Evolutionary conservation across 2,888 invertebrate genomes (phyloP).

Genomic region (Rhabditoides inermis): DNA sequence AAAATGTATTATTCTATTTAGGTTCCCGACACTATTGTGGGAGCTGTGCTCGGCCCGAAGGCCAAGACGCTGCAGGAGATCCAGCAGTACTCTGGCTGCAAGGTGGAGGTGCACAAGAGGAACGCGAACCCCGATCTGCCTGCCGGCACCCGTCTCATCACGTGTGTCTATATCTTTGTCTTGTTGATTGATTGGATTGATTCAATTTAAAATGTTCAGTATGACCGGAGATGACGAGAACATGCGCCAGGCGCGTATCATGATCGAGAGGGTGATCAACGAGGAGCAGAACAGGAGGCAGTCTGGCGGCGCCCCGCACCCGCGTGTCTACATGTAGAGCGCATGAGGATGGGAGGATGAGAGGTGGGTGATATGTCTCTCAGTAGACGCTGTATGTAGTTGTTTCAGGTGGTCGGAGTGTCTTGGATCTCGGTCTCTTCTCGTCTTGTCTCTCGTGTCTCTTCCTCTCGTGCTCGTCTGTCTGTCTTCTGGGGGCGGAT

Average conservation of each 20-base stretch:
- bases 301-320: slow-evolving; percentile 6
- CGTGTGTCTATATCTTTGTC: slow-evolving; percentile 11
- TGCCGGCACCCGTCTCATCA: slow-evolving; percentile 28
- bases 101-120: slow-evolving; percentile 71
- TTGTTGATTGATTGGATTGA: background rate
- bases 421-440: background rate
- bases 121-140: slow-evolving; percentile 4
- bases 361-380: background rate
- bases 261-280: slow-evolving; percentile 42
- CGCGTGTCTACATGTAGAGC: slow-evolving; percentile 2
- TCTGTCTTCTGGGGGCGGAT: background rate
- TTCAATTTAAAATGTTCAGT: slow-evolving; percentile 25
- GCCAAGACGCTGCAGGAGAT: slow-evolving; percentile 92
- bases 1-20: slow-evolving; percentile 58
- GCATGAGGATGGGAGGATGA: too few relatives aligned
- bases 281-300: slow-evolving; percentile 31
- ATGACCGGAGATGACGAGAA: slow-evolving; percentile 40
- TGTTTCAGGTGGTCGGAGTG: background rate
- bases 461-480: background rate
- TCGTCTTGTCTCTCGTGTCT: background rate
- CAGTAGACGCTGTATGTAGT: too few relatives aligned
- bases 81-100: slow-evolving; percentile 82
- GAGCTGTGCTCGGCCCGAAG: slow-evolving; percentile 91
- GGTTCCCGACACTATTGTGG: slow-evolving; percentile 86
- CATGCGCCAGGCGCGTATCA: slow-evolving; percentile 22